Base-by-base conservation (phyloP, 2,888 invertebrate genomes). In the Alitta virens region DNA sequence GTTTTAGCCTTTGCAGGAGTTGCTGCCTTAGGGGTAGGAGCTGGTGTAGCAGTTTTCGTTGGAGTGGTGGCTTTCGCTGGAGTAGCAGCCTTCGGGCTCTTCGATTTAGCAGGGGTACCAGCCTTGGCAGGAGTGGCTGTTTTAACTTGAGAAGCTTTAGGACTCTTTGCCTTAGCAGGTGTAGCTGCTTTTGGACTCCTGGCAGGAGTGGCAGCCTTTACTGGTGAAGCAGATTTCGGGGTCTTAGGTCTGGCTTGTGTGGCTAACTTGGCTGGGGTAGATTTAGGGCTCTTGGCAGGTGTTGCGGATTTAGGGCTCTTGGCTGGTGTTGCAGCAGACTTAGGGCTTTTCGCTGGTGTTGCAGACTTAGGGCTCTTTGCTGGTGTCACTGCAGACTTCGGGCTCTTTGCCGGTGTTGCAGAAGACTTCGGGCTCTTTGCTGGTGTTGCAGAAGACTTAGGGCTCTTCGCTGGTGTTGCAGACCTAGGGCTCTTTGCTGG, bases 251-350 rank as follows among this genome's bases (percentile, higher is more conserved):
- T 50, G 3, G 18, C 33, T 18, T 42, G 27, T 21, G 49, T 58
- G 26, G 60, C 56, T 26, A 40, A 49, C 49, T 52, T 69, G 21
- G 63, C 26, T 27, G 50, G 49, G 7, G 43, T 26, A 9, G 58
- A 5, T 21, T 58, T 58, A 16, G 63, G 43, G 12, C 60, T 54
- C 14, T 43, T 14, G 14, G 58, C 25, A 3, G 60, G 61, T n/a
- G 61, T 61, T 2, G 23, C 51, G 5, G 56, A 12, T 51, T 56
- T 56, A 12, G 62, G 50, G 3, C 24, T 26, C 18, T 18, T 43
- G 12, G 51, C 40, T 26, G 26, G 56, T 1, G 56, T 18, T 27
- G 50, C 12, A n/a, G 54, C 16, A 24, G 25, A 9, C 23, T 54
- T 54, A 14, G 54, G 38, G 24, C 12, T 26, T 18, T 51, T 60